Conservation (phyloP, 2,113 vertebrate genomes). For the Desmodus rotundus region DNA sequence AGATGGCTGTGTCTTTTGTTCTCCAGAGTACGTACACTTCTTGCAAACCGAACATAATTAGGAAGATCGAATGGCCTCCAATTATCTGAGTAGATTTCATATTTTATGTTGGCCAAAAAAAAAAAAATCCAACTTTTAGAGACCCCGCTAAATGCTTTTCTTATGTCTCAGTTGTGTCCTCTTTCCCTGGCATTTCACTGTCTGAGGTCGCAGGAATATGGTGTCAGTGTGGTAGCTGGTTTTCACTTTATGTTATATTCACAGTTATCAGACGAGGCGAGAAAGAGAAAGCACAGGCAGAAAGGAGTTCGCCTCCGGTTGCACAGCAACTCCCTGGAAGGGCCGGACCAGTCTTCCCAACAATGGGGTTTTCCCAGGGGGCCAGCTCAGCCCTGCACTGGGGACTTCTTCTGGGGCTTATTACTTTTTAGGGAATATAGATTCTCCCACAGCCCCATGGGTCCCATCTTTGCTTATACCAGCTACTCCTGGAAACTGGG, state of each 20-base stretch:
- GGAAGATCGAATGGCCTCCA: background rate
- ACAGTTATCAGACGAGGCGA: background rate
- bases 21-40: background rate
- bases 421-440: background rate
- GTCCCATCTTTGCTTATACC: background rate
- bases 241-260: background rate
- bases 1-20: background rate
- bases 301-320: background rate
- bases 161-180: background rate
- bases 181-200: background rate
- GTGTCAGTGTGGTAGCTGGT: background rate
- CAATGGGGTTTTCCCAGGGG: background rate
- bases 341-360: background rate
- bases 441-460: background rate
- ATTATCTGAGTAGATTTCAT: background rate
- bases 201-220: background rate
- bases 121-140: background rate
- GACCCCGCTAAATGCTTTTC: background rate
- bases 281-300: background rate
- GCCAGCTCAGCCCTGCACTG: background rate
- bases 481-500: background rate
- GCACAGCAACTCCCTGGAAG: background rate
- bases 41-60: conserved; percentile 9
- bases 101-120: background rate
- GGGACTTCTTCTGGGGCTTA: background rate